phyloP scores from a whole-genome alignment of 2,888 invertebrate species.

The Yponomeuta sedellus region DNA sequence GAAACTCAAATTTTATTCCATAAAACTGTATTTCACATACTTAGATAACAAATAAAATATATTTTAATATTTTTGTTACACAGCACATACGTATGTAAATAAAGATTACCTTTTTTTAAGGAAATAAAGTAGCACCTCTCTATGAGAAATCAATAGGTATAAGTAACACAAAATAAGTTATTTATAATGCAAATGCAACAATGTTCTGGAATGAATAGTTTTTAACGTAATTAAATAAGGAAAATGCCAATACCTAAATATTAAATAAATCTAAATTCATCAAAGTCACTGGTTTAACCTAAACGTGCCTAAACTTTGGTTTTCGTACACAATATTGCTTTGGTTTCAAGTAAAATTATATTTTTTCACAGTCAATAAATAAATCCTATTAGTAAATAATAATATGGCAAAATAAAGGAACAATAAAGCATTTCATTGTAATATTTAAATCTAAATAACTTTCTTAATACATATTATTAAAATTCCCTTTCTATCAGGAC shows the following conservation, averaged over 20 bases:
- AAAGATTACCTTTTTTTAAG: neutral
- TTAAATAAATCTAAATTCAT: too few species aligned
- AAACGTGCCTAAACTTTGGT: neutral
- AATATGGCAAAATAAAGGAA: slow-evolving; percentile 1
- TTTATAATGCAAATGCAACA: neutral
- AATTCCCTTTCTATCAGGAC: too few species aligned
- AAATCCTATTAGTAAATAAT: neutral
- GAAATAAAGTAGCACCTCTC: neutral
- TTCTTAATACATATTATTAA: neutral
- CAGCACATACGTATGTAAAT: neutral
- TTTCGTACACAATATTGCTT: neutral
- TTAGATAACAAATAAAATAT: neutral
- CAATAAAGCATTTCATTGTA: neutral
- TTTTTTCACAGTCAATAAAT: neutral
- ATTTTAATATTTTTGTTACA: neutral
- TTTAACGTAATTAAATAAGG: neutral
- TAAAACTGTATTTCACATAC: neutral
- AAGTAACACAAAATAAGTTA: neutral
- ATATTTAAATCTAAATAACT: neutral
- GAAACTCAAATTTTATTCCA: neutral
- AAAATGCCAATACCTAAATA: neutral
- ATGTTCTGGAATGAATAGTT: neutral
- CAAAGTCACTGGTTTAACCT: too few species aligned
- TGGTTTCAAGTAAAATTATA: neutral
- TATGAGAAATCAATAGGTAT: neutral